These are phyloP conservation scores for Carterocephalus palaemon DNA, from an alignment of 2,888 invertebrate genomes.

Conservation along the genomic window DNA sequence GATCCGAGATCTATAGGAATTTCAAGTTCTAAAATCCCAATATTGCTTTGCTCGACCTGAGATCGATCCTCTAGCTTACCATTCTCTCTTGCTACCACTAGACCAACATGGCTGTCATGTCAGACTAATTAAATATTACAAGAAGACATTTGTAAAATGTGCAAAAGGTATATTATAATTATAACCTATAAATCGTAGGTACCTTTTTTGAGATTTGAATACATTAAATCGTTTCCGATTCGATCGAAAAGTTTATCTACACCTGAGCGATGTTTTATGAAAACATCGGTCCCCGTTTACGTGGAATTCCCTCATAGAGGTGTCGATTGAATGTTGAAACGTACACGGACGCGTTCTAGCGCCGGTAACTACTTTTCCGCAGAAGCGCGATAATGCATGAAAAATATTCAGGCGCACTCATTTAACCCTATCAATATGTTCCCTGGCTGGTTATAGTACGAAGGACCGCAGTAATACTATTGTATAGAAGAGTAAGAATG, in stretches of 20 bases:
- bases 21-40: no score
- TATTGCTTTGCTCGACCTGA: no score
- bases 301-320: constrained; percentile 5
- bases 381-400: constrained; percentile 58
- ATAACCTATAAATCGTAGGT: not conserved
- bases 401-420: constrained; percentile 52
- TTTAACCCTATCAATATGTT: constrained; percentile 43
- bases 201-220: not conserved
- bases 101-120: no score
- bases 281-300: constrained; percentile 29
- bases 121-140: no score
- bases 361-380: constrained; percentile 77
- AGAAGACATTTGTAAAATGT: no score
- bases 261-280: constrained; percentile 20
- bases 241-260: constrained; percentile 33
- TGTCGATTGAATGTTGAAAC: constrained; percentile 50
- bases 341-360: constrained; percentile 64
- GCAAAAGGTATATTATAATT: no score
- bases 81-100: no score
- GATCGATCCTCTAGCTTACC: no score
- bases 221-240: constrained; percentile 27
- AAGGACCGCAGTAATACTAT: constrained; percentile 29
- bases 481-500: constrained; percentile 35
- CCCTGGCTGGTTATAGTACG: constrained; percentile 39
- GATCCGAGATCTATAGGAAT: no score